Base-by-base conservation (phyloP, 1,140 invertebrate species). In the Spodoptera litura region DNA sequence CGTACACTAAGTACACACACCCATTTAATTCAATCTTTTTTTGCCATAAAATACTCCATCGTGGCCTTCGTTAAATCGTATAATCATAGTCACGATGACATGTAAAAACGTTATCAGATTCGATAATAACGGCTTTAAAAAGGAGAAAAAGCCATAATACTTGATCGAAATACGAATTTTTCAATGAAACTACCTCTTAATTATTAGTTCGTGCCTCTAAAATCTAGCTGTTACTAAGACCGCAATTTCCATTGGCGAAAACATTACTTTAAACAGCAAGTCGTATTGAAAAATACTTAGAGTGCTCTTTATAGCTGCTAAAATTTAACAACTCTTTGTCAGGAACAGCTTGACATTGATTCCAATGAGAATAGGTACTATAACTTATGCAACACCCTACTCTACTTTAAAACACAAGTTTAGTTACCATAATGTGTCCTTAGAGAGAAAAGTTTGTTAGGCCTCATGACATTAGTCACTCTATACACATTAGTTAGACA, bases 151-250 rank as follows among this genome's bases (percentile, higher is more conserved):
- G 9, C 38, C 38, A 6, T 44, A 44, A 44, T 44, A 44, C 38
- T 44, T 44, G 38, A 44, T 44, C 38, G 38, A 44, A 44, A 44
- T 44, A 44, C 38, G 38, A 44, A 44, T 44, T 44, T 44, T 44
- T 44, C 38, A 44, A 44, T 44, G 13, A 10, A 44, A 44, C 13
- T 38, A 66, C 44, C 2, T 31, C 52, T 68, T 10, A 5, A 11
- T 66, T 51, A 4, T 13, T 68, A 13, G 20, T 52, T 52, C 38
- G 64, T 68, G 64, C 64, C 64, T 68, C 64, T 68, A 68, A 51
- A 27, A 68, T 68, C 64, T 68, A 68, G 49, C 64, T 68, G 64
- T 53, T 20, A 52, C 64, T 68, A 68, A 15, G 49, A 52, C 64
- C 49, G 64, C 20, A 68, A 31, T 68, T 68, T 51, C 64, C 49